Percentiles rank a stretch among this genome's conserved stretches.
phyloP scores from a whole-genome alignment of 2,888 invertebrate species.

The Cantharis rustica region DNA sequence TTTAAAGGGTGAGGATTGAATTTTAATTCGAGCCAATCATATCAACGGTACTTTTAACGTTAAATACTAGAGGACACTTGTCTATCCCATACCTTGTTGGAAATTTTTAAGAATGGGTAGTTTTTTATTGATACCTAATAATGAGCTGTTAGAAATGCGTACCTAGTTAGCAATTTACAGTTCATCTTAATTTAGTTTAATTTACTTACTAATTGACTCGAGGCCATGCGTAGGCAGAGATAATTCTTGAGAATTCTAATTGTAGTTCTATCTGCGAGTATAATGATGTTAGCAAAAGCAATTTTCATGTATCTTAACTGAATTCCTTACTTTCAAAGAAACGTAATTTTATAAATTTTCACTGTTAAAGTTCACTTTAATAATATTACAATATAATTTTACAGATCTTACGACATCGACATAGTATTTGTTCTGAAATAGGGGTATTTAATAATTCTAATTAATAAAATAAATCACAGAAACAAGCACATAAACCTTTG shows the following conservation, averaged over 20 bases:
- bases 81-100: neutral
- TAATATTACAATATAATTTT: no score
- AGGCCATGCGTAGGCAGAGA: neutral
- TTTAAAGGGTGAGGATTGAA: neutral
- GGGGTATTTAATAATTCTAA: no score
- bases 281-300: neutral
- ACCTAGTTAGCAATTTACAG: neutral
- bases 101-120: neutral
- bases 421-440: no score
- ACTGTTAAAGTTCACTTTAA: no score
- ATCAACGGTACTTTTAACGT: neutral
- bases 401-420: no score
- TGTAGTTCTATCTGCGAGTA: neutral
- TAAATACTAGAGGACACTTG: neutral
- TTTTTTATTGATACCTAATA: neutral
- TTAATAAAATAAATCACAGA: no score
- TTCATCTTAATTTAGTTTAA: neutral
- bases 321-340: neutral
- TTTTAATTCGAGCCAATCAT: neutral
- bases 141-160: neutral
- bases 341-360: no score
- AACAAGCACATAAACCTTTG: no score
- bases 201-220: neutral
- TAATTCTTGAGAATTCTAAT: neutral
- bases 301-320: neutral